Evolutionary conservation across 2,113 vertebrate species (phyloP), one percentile per base, ranked within the genome.

Genomic region (Cyanistes caeruleus): DNA sequence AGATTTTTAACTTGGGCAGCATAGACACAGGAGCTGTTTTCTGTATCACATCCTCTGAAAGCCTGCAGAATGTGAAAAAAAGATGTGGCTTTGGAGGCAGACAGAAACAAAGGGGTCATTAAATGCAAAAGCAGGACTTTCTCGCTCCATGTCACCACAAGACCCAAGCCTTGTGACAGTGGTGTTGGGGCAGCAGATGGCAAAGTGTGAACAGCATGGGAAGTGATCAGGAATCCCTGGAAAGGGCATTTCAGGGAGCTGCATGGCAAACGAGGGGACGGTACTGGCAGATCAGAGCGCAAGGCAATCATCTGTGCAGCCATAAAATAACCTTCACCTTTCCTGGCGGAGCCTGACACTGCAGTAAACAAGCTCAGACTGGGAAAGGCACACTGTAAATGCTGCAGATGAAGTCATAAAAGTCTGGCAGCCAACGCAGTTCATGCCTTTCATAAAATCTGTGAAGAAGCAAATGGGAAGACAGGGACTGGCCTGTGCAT

Each of bases 321-420:
- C 81, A 77, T 95, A 89, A 97, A 96, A 96, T 94, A 95, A 95
- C 96, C 96, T 96, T 97, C 97, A 96, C 97, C 96, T 97, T 93
- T 90, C 73, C 96, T 97, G 95, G 90, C 56, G 4, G 77, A 67
- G 92, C 60, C 64, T 93, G 96, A 81, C 94, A 33, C 51, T 11
- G 87, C 93, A 96, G 96, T 91, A 95, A 97, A 97, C 86, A 95
- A 95, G 85, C 87, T 95, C 92, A 95, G 5, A 69, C 94, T 95
- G 89, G 90, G 96, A 90, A 73, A 95, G 92, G 81, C 94, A 81
- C 96, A 67, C 49, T 90, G 92, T 62, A 31, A 68, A 39, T 27
- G 69, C 59, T 95, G 89, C 94, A 97, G 92, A 97, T 97, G 90
- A 98, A 96, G 95, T 86, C 96, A 62, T 97, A 97, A 96, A 98